A percentile compares a stretch with the other conserved stretches of the same genome.
Conservation (phyloP, 2,113 vertebrate species). For the Serinus canaria region DNA sequence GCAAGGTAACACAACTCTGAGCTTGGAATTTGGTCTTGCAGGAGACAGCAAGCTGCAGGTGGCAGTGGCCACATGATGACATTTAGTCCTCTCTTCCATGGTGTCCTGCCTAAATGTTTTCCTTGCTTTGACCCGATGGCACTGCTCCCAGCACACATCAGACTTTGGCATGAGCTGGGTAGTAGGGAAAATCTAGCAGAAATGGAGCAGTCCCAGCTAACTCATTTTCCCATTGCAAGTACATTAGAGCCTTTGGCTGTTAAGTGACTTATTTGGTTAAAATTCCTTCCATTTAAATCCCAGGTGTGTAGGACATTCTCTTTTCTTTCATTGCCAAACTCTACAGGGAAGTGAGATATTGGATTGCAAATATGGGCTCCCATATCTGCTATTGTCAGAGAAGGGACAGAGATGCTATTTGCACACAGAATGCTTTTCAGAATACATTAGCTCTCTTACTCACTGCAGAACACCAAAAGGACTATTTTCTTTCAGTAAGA, state of each 20-base stretch:
- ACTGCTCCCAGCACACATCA: not conserved
- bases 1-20: not conserved
- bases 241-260: not conserved
- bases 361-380: not conserved
- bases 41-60: not conserved
- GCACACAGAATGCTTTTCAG: not conserved
- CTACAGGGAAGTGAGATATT: not conserved
- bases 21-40: not conserved
- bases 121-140: not conserved
- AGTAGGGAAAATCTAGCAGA: not conserved
- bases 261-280: not conserved
- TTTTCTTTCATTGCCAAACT: not conserved
- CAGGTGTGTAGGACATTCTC: not conserved
- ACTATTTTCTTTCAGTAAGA: not conserved
- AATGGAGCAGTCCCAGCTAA: not conserved
- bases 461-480: not conserved
- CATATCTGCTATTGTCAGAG: not conserved
- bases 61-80: not conserved
- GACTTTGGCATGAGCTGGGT: not conserved
- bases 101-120: rapidly evolving
- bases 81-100: not conserved
- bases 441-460: not conserved
- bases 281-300: not conserved
- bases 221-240: not conserved
- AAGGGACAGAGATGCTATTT: not conserved